phyloP scores from a whole-genome alignment of 2,888 invertebrate genomes.

The Sthenelais limicola region DNA sequence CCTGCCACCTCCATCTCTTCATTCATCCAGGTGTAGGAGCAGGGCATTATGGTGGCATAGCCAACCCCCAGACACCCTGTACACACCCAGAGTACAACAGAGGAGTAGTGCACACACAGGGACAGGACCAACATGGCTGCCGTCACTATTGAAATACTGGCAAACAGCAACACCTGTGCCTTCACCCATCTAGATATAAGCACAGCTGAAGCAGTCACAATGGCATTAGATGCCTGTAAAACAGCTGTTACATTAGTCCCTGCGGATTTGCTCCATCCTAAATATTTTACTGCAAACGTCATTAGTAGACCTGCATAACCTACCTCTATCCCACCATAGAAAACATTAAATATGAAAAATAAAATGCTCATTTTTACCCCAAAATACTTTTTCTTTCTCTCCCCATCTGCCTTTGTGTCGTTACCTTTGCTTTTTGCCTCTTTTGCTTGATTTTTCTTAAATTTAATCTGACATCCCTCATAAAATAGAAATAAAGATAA shows the following conservation, averaged over 20 bases:
- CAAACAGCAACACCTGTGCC: slow-evolving; percentile 68
- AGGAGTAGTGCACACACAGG: slow-evolving; percentile 58
- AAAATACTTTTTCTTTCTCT: slow-evolving; percentile 19
- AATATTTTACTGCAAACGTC: slow-evolving; percentile 68
- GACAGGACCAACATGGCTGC: slow-evolving; percentile 65
- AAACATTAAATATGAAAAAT: slow-evolving; percentile 69
- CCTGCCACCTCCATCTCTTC: slow-evolving; percentile 71
- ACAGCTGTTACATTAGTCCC: slow-evolving; percentile 70
- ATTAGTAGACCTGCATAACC: slow-evolving; percentile 72
- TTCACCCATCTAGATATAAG: slow-evolving; percentile 69
- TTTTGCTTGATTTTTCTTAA: background rate
- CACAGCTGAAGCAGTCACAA: slow-evolving; percentile 59
- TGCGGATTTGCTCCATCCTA: slow-evolving; percentile 63
- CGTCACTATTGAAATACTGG: slow-evolving; percentile 64
- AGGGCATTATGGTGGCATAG: slow-evolving; percentile 73
- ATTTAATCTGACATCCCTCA: background rate
- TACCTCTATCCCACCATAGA: slow-evolving; percentile 72
- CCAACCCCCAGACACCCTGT: slow-evolving; percentile 71
- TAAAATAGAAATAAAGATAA: slow-evolving; percentile 27
- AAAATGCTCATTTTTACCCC: slow-evolving; percentile 58
- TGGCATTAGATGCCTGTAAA: slow-evolving; percentile 43
- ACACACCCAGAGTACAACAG: slow-evolving; percentile 69
- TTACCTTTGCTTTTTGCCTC: background rate
- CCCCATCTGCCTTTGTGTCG: background rate
- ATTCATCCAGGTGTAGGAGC: slow-evolving; percentile 72